Conservation (phyloP, 2,113 vertebrate genomes). For the Myodes glareolus region DNA sequence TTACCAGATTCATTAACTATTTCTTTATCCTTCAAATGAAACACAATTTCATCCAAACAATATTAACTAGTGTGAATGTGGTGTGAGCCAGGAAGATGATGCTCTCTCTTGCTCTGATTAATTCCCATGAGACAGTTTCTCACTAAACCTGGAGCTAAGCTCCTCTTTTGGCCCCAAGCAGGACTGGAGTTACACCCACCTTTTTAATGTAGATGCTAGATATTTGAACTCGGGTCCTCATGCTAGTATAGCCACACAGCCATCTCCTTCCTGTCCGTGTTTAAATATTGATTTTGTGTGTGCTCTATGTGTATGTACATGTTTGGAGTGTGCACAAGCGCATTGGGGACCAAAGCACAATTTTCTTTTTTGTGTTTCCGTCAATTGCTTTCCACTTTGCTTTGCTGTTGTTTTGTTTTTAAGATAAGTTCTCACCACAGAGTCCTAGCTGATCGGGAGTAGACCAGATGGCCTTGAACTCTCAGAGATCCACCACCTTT, state of each 20-base stretch:
- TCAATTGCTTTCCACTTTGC: not conserved
- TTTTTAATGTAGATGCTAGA: not conserved
- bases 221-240: not conserved
- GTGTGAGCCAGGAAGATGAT: not conserved
- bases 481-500: not conserved
- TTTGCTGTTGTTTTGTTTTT: not conserved
- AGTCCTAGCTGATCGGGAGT: not conserved
- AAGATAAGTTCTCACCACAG: not conserved
- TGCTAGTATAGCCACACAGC: not conserved
- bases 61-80: not conserved
- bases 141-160: not conserved
- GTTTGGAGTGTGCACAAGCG: not conserved
- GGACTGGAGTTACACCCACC: not conserved
- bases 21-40: conserved; percentile 55
- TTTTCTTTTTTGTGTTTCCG: not conserved
- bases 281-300: not conserved
- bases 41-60: not conserved
- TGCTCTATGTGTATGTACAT: no score
- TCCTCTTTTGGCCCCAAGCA: no score
- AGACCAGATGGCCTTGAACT: not conserved
- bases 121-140: not conserved
- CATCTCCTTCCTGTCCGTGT: not conserved
- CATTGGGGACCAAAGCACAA: not conserved
- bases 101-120: not conserved
- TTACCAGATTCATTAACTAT: not conserved